Percentiles rank a stretch among this genome's conserved stretches.
phyloP scores from a whole-genome alignment of 2,888 invertebrate genomes.

The Nemotelus nigrinus region DNA sequence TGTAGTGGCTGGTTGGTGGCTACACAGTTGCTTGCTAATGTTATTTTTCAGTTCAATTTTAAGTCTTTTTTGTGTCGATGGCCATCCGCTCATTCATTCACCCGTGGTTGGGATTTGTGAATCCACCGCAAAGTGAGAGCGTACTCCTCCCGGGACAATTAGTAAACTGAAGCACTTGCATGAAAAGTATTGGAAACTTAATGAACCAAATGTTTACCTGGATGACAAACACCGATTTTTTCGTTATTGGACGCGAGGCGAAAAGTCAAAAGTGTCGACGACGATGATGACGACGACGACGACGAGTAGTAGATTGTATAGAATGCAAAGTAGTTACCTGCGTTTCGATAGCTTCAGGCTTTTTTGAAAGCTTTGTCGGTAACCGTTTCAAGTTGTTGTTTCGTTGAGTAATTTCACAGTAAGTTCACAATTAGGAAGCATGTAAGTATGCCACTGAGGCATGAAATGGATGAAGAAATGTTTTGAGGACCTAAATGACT shows the following conservation, averaged over 20 bases:
- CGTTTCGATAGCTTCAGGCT: not conserved
- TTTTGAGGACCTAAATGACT: constrained; percentile 10
- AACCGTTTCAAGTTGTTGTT: constrained; percentile 17
- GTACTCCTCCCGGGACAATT: constrained; percentile 29
- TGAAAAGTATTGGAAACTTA: constrained; percentile 36
- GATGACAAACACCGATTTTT: constrained; percentile 35
- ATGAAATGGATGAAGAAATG: constrained; percentile 7
- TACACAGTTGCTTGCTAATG: constrained; percentile 19
- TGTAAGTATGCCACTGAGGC: constrained; percentile 23
- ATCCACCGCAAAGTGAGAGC: not conserved
- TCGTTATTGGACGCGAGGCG: not conserved
- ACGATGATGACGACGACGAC: not conserved
- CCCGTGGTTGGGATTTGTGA: not conserved
- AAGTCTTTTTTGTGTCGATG: not conserved
- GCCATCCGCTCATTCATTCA: constrained; percentile 30
- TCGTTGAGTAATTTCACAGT: constrained; percentile 22
- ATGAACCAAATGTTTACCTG: constrained; percentile 42
- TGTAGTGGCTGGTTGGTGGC: not conserved
- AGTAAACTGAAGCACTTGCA: constrained; percentile 40
- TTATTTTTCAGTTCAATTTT: constrained; percentile 20
- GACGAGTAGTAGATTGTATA: not conserved
- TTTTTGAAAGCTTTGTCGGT: constrained; percentile 25
- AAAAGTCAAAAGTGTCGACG: not conserved
- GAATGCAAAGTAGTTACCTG: constrained; percentile 11
- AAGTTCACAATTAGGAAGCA: constrained; percentile 16